Conservation (phyloP, 2,888 invertebrate species). For the Zhuqinia jingwanae region DNA sequence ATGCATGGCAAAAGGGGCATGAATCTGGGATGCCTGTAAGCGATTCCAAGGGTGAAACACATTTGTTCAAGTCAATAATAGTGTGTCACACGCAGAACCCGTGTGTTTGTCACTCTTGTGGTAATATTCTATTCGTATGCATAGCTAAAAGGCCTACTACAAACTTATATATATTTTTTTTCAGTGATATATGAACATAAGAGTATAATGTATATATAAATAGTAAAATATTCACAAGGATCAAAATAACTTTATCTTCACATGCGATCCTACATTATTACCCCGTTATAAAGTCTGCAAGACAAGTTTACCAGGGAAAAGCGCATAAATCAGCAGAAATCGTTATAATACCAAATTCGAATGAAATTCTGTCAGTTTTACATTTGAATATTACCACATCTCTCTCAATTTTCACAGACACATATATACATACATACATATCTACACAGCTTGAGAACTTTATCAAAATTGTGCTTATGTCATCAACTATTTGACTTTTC, state of each 20-base stretch:
- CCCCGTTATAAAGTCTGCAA: not conserved
- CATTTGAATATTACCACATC: not conserved
- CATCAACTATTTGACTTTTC: no score
- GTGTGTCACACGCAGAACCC: constrained; percentile 47
- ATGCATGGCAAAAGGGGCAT: not conserved
- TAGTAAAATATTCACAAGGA: constrained; percentile 32
- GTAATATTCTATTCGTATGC: not conserved
- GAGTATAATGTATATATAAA: constrained; percentile 15
- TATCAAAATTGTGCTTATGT: not conserved
- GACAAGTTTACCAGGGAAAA: constrained; percentile 6
- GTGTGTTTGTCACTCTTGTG: not conserved
- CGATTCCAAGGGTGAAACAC: constrained; percentile 48
- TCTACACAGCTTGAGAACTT: not conserved
- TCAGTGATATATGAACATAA: not conserved
- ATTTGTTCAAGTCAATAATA: constrained; percentile 65
- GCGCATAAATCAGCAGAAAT: constrained; percentile 46
- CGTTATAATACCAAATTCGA: constrained; percentile 26
- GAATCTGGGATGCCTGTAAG: constrained; percentile 28
- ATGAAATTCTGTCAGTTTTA: no score
- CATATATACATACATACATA: not conserved
- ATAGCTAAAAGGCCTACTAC: not conserved
- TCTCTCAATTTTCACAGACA: constrained; percentile 5
- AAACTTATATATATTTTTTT: not conserved
- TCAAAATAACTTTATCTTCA: constrained; percentile 13
- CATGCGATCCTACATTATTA: not conserved